phyloP scores from a whole-genome alignment of 2,113 vertebrate genomes.

The Lethenteron reissneri region DNA sequence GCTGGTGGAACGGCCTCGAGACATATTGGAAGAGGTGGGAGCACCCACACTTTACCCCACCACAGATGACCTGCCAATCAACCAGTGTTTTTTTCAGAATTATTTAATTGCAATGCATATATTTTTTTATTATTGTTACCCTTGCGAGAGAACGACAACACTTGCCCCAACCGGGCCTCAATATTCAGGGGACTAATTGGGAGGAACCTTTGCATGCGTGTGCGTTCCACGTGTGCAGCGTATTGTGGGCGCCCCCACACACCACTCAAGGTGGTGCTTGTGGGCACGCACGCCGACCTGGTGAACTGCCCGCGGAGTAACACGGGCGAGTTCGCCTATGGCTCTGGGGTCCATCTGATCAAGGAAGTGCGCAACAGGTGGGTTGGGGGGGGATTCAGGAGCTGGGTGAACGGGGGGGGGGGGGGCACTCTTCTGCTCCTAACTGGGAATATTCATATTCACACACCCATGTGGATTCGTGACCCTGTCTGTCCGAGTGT shows the following conservation, averaged over 20 bases:
- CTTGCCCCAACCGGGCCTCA: not conserved
- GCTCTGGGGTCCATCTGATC: slow-evolving; percentile 49
- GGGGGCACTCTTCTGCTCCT: too few species aligned
- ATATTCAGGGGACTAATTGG: too few species aligned
- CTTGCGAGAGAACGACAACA: not conserved
- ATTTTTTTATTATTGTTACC: not conserved
- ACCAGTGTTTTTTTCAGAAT: too few species aligned
- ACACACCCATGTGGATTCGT: too few species aligned
- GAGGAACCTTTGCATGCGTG: not conserved
- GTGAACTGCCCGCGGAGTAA: slow-evolving; percentile 57
- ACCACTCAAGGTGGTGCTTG: slow-evolving; percentile 49
- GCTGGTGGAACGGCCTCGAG: too few species aligned
- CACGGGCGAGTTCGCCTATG: slow-evolving; percentile 70
- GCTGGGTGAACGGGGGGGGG: too few species aligned
- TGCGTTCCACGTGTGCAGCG: slow-evolving; percentile 20
- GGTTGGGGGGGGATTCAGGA: slow-evolving; percentile 5
- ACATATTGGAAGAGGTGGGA: too few species aligned
- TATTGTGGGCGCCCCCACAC: slow-evolving; percentile 63
- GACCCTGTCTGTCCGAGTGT: too few species aligned
- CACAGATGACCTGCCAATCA: too few species aligned
- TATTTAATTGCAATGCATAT: too few species aligned
- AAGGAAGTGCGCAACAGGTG: slow-evolving; percentile 77
- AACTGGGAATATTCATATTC: too few species aligned
- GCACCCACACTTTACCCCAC: too few species aligned
- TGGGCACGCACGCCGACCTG: slow-evolving; percentile 78